These are phyloP conservation scores for Cyclargus thomasi DNA, from an alignment of 1,140 invertebrate species.

Conservation along the genomic window DNA sequence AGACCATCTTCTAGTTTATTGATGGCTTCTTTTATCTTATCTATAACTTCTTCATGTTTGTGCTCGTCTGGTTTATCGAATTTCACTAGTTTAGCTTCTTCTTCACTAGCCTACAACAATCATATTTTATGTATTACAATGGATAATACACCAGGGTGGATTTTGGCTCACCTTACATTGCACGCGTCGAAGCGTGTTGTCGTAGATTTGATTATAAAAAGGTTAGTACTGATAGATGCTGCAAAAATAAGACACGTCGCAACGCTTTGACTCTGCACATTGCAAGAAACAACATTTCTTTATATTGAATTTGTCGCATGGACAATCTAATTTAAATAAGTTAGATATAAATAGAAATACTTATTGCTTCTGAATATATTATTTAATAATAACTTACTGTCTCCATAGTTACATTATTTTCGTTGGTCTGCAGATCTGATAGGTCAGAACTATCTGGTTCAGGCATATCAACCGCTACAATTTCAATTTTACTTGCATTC, in stretches of 20 bases:
- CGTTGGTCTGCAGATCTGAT: conserved; percentile 15
- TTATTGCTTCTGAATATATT: background rate
- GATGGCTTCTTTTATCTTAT: conserved; percentile 59
- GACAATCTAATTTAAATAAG: no score
- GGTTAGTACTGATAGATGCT: no score
- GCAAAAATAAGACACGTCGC: no score
- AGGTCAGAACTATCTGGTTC: background rate
- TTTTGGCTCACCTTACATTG: no score
- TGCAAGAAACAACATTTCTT: no score
- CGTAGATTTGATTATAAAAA: no score
- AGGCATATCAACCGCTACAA: conserved; percentile 8
- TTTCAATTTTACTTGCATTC: conserved; percentile 12
- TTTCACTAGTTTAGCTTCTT: conserved; percentile 51
- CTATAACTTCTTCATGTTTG: conserved; percentile 53
- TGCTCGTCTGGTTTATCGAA: conserved; percentile 52
- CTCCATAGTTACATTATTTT: conserved; percentile 14
- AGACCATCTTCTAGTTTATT: conserved; percentile 55
- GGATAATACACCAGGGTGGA: no score
- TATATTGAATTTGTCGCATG: no score
- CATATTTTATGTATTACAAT: background rate
- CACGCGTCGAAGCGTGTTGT: no score
- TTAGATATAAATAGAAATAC: no score
- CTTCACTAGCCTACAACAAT: conserved; percentile 26
- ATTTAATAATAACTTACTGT: conserved; percentile 11
- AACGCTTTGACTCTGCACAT: no score